Percentiles rank a stretch among this genome's conserved stretches.
Conservation (phyloP, 1,140 invertebrate genomes). For the Drosophila arizonae region DNA sequence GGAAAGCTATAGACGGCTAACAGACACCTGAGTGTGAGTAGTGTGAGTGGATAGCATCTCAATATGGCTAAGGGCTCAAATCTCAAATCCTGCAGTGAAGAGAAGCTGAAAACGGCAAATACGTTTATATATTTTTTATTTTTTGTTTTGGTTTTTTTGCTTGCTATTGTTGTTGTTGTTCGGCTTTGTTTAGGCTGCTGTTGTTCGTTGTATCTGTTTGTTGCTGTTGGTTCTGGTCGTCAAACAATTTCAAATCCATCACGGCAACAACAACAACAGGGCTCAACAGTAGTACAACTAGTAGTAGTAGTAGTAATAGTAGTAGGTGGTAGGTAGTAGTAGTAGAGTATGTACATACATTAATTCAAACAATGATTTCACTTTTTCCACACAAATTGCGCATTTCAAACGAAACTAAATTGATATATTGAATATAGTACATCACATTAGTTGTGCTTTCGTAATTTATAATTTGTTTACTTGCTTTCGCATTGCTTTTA, state of each 20-base stretch:
- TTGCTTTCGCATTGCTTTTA: slow-evolving; percentile 31
- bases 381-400: slow-evolving; percentile 83
- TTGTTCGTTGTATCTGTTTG: slow-evolving; percentile 55
- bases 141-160: slow-evolving; percentile 57
- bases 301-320: slow-evolving; percentile 32
- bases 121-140: slow-evolving; percentile 68
- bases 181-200: slow-evolving; percentile 28
- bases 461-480: slow-evolving; percentile 35
- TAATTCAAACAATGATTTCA: slow-evolving; percentile 52
- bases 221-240: slow-evolving; percentile 56
- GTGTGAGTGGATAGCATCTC: slow-evolving; percentile 65
- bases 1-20: slow-evolving; percentile 67
- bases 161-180: slow-evolving; percentile 26
- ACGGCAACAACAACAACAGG: slow-evolving; percentile 70
- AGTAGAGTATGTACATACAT: slow-evolving; percentile 46
- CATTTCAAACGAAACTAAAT: slow-evolving; percentile 53
- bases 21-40: slow-evolving; percentile 58
- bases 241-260: slow-evolving; percentile 40
- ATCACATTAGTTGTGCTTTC: slow-evolving; percentile 52
- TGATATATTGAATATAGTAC: slow-evolving; percentile 18
- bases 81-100: slow-evolving; percentile 76
- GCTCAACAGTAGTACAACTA: slow-evolving; percentile 57
- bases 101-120: slow-evolving; percentile 81
- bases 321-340: slow-evolving; percentile 22
- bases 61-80: slow-evolving; percentile 66